Evolutionary conservation across 1,140 invertebrate species (phyloP), one percentile per base, ranked within the genome.

Genomic region (Pseudomyrmex pallidus): DNA sequence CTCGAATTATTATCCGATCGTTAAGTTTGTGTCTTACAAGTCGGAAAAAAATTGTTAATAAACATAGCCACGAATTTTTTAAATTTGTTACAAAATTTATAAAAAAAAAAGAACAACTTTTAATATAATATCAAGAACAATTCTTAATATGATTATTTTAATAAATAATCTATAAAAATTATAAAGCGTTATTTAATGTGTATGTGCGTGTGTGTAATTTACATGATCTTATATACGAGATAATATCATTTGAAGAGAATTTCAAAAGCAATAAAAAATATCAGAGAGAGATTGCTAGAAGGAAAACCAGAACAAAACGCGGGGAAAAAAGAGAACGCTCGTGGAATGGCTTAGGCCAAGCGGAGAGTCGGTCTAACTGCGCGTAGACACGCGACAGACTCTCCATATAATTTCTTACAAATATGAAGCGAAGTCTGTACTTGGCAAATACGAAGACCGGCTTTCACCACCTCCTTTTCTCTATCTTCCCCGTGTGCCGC

Each of bases 341-440:
- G 61, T 12, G 66, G 80, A 56, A 59, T 70, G 59, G 63, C 73
- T 64, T 87, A 85, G 85, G 86, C 85, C 87, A 86, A 84, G 74
- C 64, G 82, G 35, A 7, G 35, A 70, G 20, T 82, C 57, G 80
- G 62, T 50, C 57, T 91, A 90, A 91, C 89, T 90, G 90, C 90
- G 46, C 50, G 15, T 66, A 83, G 72, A 86, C 90, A 91, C 90
- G 90, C 90, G 85, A 91, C 77, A 90, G 89, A 89, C 83, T 84
- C 63, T 74, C 73, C 85, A 67, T 90, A 52, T 35, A 87, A 90
- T 91, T 91, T 83, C 88, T 85, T 88, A 76, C 85, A 85, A 90
- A 91, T 90, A 87, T 88, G 89, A 89, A 87, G 62, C 54, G 70
- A 74, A 64, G 50, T 48, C 80, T 57, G 44, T 63, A 44, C 62